phyloP scores from a whole-genome alignment of 2,888 invertebrate species.

The Eristalis arbustorum region DNA sequence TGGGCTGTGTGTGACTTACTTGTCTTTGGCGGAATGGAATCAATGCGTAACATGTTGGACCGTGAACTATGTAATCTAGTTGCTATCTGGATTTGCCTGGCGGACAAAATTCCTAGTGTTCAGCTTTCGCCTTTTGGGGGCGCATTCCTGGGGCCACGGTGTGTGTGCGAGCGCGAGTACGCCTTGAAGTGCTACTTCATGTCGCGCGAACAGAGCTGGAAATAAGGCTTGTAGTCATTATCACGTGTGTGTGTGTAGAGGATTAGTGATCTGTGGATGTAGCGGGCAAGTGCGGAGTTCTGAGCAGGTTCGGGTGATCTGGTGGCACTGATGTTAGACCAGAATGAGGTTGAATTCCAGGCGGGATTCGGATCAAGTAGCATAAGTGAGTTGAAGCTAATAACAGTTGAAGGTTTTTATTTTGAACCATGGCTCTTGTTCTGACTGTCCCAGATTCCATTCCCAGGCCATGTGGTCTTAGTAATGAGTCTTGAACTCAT shows the following conservation, averaged over 20 bases:
- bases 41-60: constrained; percentile 66
- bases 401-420: not conserved
- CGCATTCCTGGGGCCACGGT: constrained; percentile 49
- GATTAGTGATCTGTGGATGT: not conserved
- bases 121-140: constrained; percentile 48
- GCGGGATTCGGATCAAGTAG: not conserved
- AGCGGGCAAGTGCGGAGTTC: not conserved
- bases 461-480: too few relatives aligned
- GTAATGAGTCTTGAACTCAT: too few relatives aligned
- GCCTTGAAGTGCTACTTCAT: constrained; percentile 62
- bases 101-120: constrained; percentile 64
- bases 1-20: constrained; percentile 58
- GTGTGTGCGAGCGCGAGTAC: constrained; percentile 5
- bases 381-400: not conserved
- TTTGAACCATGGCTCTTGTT: not conserved
- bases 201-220: constrained; percentile 25
- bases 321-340: not conserved
- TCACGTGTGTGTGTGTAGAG: not conserved
- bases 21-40: constrained; percentile 60
- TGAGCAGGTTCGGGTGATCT: not conserved
- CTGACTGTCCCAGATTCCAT: not conserved
- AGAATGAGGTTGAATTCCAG: not conserved
- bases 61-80: constrained; percentile 70
- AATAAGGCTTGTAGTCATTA: constrained; percentile 19
- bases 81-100: constrained; percentile 39